phyloP scores from a whole-genome alignment of 2,113 vertebrate species.

The Naja naja region DNA sequence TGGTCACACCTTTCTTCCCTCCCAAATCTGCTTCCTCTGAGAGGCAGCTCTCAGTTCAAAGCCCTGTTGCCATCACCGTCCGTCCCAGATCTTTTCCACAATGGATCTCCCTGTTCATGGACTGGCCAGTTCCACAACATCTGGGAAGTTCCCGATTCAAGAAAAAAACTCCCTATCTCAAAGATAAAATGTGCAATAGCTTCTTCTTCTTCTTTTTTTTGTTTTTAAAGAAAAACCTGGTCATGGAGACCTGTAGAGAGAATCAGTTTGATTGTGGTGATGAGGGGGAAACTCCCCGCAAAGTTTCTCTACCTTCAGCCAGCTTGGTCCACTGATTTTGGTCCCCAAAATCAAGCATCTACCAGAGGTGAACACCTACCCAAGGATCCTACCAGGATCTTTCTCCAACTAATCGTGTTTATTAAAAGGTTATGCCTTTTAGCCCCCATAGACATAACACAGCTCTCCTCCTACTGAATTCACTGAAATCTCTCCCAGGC shows the following conservation, averaged over 20 bases:
- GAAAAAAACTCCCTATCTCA: background rate
- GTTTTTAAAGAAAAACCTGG: background rate
- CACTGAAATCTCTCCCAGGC: background rate
- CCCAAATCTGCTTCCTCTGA: background rate
- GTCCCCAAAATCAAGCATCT: background rate
- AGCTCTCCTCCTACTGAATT: background rate
- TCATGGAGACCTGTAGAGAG: background rate
- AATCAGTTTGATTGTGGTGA: background rate
- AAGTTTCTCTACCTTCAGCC: background rate
- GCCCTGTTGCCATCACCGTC: background rate
- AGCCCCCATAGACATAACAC: background rate
- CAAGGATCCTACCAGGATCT: background rate
- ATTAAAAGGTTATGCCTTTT: background rate
- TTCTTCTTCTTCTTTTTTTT: too few relatives aligned
- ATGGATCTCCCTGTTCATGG: background rate
- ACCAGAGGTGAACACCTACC: background rate
- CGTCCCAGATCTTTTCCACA: background rate
- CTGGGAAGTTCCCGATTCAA: background rate
- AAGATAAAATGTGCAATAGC: background rate
- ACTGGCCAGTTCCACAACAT: background rate
- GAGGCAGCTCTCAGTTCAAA: background rate
- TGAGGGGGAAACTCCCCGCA: too few relatives aligned
- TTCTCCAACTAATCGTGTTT: background rate
- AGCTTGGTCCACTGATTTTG: too few relatives aligned
- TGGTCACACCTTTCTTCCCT: too few relatives aligned